A percentile compares a stretch with the other conserved stretches of the same genome.
These are phyloP conservation scores for Drosophila atripex DNA, from an alignment of 2,888 invertebrate genomes.

Conservation along the genomic window DNA sequence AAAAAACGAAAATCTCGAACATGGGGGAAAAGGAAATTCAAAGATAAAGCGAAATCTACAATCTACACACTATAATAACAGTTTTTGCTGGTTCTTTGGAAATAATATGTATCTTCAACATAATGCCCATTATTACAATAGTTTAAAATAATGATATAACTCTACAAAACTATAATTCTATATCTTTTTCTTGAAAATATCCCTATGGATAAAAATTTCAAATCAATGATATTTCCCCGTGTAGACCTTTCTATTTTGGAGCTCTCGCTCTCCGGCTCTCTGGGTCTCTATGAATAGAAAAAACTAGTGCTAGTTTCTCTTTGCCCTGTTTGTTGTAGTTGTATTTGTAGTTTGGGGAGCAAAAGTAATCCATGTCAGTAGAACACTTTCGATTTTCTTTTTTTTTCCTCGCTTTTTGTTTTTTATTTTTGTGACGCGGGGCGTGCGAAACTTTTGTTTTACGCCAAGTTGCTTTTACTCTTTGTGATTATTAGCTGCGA, in stretches of 20 bases:
- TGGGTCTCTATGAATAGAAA: conserved; percentile 49
- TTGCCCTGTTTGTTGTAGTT: conserved; percentile 36
- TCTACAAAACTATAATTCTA: too few species aligned
- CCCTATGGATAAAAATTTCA: background rate
- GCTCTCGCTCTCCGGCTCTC: conserved; percentile 42
- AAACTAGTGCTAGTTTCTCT: conserved; percentile 76
- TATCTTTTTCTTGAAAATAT: background rate
- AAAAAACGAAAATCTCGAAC: background rate
- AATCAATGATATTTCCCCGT: conserved; percentile 16
- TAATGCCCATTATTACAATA: too few species aligned
- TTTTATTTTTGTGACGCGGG: conserved; percentile 33
- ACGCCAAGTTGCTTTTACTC: conserved; percentile 16
- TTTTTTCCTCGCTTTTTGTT: conserved; percentile 34
- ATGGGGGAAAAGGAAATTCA: background rate
- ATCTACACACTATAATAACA: too few species aligned
- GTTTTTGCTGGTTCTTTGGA: too few species aligned
- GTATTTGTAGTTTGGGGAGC: conserved; percentile 46
- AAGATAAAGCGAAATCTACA: too few species aligned
- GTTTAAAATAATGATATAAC: too few species aligned
- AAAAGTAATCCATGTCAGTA: conserved; percentile 82
- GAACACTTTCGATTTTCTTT: conserved; percentile 81
- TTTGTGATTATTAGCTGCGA: conserved; percentile 26
- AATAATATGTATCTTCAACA: too few species aligned
- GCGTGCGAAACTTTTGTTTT: conserved; percentile 28
- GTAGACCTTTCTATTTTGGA: conserved; percentile 71